These are phyloP conservation scores for Gila robusta DNA, from an alignment of 2,797 vertebrate genomes.

Conservation along the genomic window DNA sequence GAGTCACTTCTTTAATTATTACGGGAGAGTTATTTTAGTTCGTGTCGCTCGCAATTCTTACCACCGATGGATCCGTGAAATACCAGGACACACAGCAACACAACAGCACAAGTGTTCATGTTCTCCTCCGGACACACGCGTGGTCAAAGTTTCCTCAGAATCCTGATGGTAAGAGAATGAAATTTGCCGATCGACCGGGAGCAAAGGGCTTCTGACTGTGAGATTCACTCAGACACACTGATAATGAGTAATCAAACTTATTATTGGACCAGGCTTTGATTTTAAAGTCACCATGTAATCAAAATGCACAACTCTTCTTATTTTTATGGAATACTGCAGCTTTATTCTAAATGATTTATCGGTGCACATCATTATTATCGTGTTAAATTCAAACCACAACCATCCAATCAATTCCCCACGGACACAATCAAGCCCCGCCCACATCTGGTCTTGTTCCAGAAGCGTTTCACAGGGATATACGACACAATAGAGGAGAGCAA, in stretches of 20 bases:
- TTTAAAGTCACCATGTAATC: background rate
- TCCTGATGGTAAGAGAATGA: background rate
- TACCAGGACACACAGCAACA: background rate
- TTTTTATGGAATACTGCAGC: no score
- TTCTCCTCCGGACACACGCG: background rate
- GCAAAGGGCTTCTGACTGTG: background rate
- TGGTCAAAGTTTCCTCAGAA: background rate
- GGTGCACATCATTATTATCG: no score
- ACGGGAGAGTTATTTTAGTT: background rate
- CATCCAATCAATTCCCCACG: no score
- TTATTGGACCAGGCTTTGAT: no score
- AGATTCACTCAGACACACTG: no score
- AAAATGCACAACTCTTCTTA: background rate
- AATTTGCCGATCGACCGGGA: background rate
- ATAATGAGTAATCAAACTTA: no score
- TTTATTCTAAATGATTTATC: background rate
- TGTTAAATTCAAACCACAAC: no score
- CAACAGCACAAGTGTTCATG: background rate
- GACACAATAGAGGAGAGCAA: background rate
- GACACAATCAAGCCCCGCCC: no score
- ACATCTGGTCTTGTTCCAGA: background rate
- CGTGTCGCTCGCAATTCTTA: background rate
- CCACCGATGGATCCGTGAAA: background rate
- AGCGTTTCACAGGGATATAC: background rate
- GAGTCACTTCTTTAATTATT: background rate